Evolutionary conservation across 2,797 vertebrate genomes (phyloP).

Genomic region (Pelochelys cantorii): DNA sequence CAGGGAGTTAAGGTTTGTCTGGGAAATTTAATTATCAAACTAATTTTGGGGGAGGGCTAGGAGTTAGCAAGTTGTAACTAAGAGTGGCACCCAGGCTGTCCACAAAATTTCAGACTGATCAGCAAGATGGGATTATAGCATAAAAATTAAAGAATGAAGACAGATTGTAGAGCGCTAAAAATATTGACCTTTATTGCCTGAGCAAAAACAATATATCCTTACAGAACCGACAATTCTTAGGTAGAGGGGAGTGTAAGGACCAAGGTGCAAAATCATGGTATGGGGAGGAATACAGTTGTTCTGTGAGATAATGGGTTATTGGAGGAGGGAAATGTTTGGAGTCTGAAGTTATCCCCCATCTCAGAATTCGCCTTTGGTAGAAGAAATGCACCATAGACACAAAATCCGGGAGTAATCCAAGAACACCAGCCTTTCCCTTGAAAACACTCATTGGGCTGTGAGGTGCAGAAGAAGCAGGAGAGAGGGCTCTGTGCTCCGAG

Average conservation of each 20-base stretch:
- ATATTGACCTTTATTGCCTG: slow-evolving; percentile 34
- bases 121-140: background rate
- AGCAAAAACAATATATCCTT: slow-evolving; percentile 30
- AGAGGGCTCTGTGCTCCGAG: background rate
- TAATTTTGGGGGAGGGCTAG: background rate
- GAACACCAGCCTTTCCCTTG: slow-evolving; percentile 33
- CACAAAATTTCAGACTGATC: background rate
- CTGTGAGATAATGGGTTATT: background rate
- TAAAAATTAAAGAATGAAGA: slow-evolving; percentile 52
- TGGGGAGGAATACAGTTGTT: slow-evolving; percentile 31
- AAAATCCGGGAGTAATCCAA: slow-evolving; percentile 55
- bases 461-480: background rate
- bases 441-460: background rate
- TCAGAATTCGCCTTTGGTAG: slow-evolving; percentile 46
- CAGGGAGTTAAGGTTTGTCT: background rate
- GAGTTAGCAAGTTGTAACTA: background rate
- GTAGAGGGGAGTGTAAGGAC: background rate
- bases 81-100: slow-evolving; percentile 11
- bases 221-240: slow-evolving; percentile 30
- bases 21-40: background rate
- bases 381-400: slow-evolving; percentile 53
- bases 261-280: slow-evolving; percentile 15
- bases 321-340: slow-evolving; percentile 48
- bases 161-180: slow-evolving; percentile 40
- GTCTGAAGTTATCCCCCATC: slow-evolving; percentile 46